Evolutionary conservation across 2,113 vertebrate species (phyloP).

Genomic region (Scopus umbretta): DNA sequence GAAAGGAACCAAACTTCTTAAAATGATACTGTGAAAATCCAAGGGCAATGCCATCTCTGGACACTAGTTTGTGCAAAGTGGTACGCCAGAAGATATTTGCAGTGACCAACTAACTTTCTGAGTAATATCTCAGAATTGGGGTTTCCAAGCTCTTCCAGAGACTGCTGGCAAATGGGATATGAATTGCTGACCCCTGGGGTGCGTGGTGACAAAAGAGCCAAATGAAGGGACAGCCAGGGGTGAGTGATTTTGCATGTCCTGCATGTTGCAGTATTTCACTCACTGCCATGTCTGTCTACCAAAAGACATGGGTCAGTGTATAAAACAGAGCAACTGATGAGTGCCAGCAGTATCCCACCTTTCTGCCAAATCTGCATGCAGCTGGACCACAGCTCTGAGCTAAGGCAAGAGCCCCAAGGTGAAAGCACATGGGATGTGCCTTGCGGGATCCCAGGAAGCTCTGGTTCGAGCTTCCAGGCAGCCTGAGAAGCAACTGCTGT

Average conservation of each 20-base stretch:
- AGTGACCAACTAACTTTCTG: background rate
- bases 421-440: background rate
- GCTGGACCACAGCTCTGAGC: background rate
- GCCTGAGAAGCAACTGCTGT: background rate
- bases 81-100: background rate
- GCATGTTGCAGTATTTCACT: background rate
- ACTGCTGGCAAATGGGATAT: background rate
- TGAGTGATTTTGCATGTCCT: background rate
- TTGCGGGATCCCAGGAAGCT: background rate
- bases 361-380: fast-evolving
- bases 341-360: background rate
- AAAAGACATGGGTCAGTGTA: background rate
- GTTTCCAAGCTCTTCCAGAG: background rate
- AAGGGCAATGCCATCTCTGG: background rate
- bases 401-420: background rate
- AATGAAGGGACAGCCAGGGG: background rate
- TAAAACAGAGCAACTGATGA: background rate
- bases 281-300: background rate
- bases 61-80: background rate
- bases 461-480: background rate
- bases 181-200: background rate
- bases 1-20: background rate
- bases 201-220: background rate
- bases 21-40: background rate
- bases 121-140: background rate